These are phyloP conservation scores for Tenualosa thibaudeaui DNA, from an alignment of 2,797 vertebrate genomes.

Conservation along the genomic window DNA sequence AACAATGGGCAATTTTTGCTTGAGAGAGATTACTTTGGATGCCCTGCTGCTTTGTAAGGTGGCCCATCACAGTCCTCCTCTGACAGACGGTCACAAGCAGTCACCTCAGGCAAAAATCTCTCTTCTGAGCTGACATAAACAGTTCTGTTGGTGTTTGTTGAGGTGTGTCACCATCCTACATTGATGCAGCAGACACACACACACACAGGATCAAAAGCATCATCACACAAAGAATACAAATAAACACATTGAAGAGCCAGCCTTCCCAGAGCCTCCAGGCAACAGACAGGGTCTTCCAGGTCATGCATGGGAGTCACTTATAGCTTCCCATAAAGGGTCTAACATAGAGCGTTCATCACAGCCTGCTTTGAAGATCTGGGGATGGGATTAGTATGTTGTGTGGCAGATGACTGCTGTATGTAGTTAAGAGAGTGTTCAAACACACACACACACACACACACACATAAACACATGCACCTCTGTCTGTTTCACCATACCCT, in stretches of 20 bases:
- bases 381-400: not conserved
- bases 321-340: not conserved
- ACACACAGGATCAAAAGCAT: not conserved
- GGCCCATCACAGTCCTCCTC: not conserved
- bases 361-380: slow-evolving; percentile 2
- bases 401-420: not conserved
- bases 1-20: not conserved
- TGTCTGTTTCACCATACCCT: not conserved
- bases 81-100: not conserved
- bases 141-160: not conserved
- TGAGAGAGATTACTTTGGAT: not conserved
- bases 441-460: not conserved
- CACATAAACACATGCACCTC: not conserved
- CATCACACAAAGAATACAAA: not conserved
- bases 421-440: not conserved
- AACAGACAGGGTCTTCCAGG: not conserved
- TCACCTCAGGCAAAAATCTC: not conserved
- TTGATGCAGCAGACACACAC: not conserved
- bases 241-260: not conserved
- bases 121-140: not conserved
- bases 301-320: not conserved
- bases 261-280: not conserved
- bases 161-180: not conserved
- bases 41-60: not conserved
- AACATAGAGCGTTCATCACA: not conserved